A percentile compares a stretch with the other conserved stretches of the same genome.
Conservation (phyloP, 2,888 invertebrate species). For the Isoperla grammatica region DNA sequence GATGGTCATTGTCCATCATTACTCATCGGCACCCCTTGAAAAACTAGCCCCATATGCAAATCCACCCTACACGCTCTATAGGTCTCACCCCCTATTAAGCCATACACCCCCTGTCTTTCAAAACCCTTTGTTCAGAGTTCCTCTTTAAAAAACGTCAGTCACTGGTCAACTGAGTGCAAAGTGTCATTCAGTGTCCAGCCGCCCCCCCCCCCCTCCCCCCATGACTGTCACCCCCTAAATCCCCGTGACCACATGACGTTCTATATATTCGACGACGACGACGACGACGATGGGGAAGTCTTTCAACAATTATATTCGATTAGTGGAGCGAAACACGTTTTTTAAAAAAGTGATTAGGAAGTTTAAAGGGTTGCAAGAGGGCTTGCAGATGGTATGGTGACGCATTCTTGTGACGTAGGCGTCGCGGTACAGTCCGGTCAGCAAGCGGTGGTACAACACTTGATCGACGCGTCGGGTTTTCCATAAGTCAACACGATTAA, state of each 20-base stretch:
- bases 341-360: constrained; percentile 17
- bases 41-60: constrained; percentile 9
- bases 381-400: constrained; percentile 23
- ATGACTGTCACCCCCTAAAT: constrained; percentile 17
- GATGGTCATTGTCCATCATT: constrained; percentile 12
- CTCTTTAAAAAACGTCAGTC: constrained; percentile 11
- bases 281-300: no score
- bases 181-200: constrained; percentile 14
- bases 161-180: constrained; percentile 8
- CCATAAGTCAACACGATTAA: no score
- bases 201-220: constrained; percentile 5
- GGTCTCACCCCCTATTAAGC: constrained; percentile 2
- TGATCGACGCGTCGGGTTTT: no score
- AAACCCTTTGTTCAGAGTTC: background rate
- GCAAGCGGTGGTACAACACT: no score
- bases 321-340: constrained; percentile 11
- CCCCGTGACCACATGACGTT: constrained; percentile 16
- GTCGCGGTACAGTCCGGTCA: constrained; percentile 32
- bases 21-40: constrained; percentile 10
- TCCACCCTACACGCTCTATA: constrained; percentile 8
- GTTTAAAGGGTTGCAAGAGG: constrained; percentile 3
- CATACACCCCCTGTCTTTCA: background rate
- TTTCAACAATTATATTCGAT: constrained; percentile 9
- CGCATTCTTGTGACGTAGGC: constrained; percentile 25
- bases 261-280: constrained; percentile 2